phyloP scores from a whole-genome alignment of 2,797 vertebrate species.

The Chrosomus eos region DNA sequence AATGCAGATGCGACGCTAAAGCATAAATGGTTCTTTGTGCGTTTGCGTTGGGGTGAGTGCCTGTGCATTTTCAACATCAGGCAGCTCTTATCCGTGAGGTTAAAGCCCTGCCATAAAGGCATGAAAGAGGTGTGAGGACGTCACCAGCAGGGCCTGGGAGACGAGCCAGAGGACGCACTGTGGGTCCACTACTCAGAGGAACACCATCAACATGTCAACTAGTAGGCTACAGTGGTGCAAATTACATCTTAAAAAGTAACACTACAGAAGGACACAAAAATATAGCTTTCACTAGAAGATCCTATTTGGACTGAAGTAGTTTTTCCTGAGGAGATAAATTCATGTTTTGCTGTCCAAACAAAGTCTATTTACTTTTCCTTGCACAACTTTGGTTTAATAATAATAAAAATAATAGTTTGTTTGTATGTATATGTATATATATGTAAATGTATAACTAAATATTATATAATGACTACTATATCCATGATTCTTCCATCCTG shows the following conservation, averaged over 20 bases:
- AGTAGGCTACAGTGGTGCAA: neutral
- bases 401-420: no score
- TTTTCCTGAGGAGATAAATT: neutral
- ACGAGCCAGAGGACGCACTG: neutral
- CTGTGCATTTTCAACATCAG: constrained; percentile 69
- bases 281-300: neutral
- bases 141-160: constrained; percentile 15
- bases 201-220: constrained; percentile 7
- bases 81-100: constrained; percentile 80
- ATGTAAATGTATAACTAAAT: no score
- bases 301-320: neutral
- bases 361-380: neutral
- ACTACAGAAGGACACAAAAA: neutral
- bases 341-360: neutral
- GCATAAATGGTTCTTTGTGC: constrained; percentile 80
- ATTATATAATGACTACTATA: no score
- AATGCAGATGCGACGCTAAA: constrained; percentile 74
- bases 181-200: neutral
- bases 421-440: no score
- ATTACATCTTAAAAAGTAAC: neutral
- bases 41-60: constrained; percentile 66
- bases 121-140: constrained; percentile 66
- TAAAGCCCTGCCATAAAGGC: constrained; percentile 67
- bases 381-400: no score
- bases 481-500: no score